A percentile compares a stretch with the other conserved stretches of the same genome.
These are phyloP conservation scores for Agriopis aurantiaria DNA, from an alignment of 2,888 invertebrate species.

Conservation along the genomic window DNA sequence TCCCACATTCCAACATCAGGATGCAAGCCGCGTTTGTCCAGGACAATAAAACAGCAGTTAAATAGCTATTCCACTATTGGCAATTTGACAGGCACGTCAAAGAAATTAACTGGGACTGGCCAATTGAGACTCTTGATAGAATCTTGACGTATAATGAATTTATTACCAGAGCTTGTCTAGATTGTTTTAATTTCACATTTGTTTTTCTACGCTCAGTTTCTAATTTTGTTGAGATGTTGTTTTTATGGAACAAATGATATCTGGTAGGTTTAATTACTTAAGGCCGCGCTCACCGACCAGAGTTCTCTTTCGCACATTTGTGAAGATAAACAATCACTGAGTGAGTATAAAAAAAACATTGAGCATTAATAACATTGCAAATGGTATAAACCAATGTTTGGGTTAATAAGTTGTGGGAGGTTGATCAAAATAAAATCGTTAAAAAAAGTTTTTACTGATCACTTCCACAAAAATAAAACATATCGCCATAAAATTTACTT, in stretches of 20 bases:
- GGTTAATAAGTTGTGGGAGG: background rate
- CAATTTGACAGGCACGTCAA: constrained; percentile 50
- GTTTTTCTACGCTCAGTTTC: background rate
- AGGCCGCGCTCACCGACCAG: too few species aligned
- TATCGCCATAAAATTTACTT: too few species aligned
- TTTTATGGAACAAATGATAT: background rate
- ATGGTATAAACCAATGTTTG: too few species aligned
- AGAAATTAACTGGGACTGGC: constrained; percentile 42
- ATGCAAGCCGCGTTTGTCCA: constrained; percentile 62
- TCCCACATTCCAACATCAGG: constrained; percentile 42
- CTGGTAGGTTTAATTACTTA: too few species aligned
- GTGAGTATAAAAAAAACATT: too few species aligned
- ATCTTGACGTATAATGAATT: constrained; percentile 18
- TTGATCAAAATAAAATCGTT: too few species aligned
- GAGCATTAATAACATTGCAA: too few species aligned
- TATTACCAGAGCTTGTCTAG: constrained; percentile 4
- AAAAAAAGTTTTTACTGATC: too few species aligned
- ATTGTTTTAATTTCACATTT: background rate
- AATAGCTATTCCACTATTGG: constrained; percentile 52
- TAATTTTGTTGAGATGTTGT: background rate
- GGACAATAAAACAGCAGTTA: constrained; percentile 68
- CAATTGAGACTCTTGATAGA: constrained; percentile 35
- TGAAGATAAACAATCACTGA: too few species aligned
- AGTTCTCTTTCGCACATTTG: too few species aligned
- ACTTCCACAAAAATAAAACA: too few species aligned